Base-by-base conservation (phyloP, 2,113 vertebrate genomes). In the Plecturocebus donacophilus region DNA sequence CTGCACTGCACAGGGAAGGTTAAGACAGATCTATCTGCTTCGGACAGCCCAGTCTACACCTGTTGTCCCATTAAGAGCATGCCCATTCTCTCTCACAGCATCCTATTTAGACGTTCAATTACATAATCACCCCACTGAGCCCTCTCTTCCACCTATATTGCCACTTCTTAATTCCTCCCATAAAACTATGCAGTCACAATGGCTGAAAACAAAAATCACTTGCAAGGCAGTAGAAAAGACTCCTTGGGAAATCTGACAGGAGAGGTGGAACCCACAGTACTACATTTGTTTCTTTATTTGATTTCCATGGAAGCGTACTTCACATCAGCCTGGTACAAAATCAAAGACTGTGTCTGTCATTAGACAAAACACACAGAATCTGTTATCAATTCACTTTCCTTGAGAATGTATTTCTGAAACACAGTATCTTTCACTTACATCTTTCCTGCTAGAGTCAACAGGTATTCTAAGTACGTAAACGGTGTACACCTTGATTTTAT, bases 401-500 rank as follows among this genome's bases (percentile, higher is more conserved):
- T 64, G 23, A 86, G 54, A 54, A 82, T 19, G 12, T 56, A 68
- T 89, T 95, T 91, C 73, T 76, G 32, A 97, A 91, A 66, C 58
- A 90, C 14, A 49, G 0, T 64, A 73, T 86, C 88, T 91, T 92
- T 91, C 47, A 64, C 47, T 93, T 73, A 68, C 19, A 93, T 61
- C 52, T 58, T 75, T 75, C 58, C 82, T 90, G 42, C 47, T 75
- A 82, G 93, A 30, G 88, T 93, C 92, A 96, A n/a, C 27, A 17
- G 73, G n/a, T 42, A 45, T 54, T 38, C 76, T 85, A 70, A 75
- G 25, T 38, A 85, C 17, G 1, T 14, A 35, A 96, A 95, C 16
- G 11, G 6, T 8, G 27, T 20, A 14, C 61, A 64, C 71, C 54
- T 80, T 83, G 49, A 91, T 64, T 87, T 79, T 87, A 86, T 68